Base-by-base conservation (phyloP, 2,113 vertebrate species). In the Psophia crepitans region DNA sequence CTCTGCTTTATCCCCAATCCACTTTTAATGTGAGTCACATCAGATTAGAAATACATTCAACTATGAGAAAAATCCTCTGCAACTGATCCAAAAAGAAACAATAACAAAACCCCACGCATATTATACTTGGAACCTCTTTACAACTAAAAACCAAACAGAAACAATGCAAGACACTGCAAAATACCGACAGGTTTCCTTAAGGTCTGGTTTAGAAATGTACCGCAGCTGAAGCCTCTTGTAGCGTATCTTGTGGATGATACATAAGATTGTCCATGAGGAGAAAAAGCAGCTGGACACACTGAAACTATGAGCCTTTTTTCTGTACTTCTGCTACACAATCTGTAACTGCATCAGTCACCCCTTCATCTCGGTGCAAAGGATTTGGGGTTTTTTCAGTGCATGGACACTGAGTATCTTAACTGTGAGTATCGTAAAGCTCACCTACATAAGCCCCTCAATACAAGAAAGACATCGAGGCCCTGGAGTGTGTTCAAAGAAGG, bases 31-130 rank as follows among this genome's bases (percentile, higher is more conserved):
- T 94, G 88, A 86, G 83, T 94, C 87, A 96, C 8, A 84, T 90
- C 89, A 92, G 78, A 88, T 92, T 48, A 95, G 48, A 93, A 95
- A 86, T 51, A 76, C 41, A 56, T 65, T 64, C 43, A 95, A 60
- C 70, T 91, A 93, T 89, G 89, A 92, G 61, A 95, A 94, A 84
- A 87, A 87, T 89, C 61, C 90, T 81, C 69, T 80, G 84, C 88
- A 95, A 91, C 46, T 54, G 71, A 90, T 91, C 84, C 88, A 97
- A 92, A 77, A 87, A 92, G 70, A 87, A 94, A 96, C 71, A 91
- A 44, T 81, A 96, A 95, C 70, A 93, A 69, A 93, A 60, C 3
- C 56, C 46, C 54, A 93, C 1, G 0, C 63, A 64, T 39, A 76
- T 41, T 93, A 71, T 16, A 57, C 41, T 85, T 68, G 39, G 41